Evolutionary conservation across 2,113 vertebrate genomes (phyloP).

Genomic region (Nycticebus coucang): DNA sequence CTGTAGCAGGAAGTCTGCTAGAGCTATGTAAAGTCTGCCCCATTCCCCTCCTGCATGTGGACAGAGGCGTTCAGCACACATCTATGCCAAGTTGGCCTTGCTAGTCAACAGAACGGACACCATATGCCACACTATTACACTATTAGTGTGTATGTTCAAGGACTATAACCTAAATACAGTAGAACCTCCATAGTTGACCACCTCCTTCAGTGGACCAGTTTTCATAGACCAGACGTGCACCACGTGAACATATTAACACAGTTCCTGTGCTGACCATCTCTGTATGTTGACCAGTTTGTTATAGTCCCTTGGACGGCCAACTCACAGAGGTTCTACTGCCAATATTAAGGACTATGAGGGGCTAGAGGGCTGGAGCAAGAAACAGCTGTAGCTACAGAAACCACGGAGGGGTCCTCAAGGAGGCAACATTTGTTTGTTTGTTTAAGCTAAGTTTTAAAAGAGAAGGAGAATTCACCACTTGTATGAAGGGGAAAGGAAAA

Average conservation of each 20-base stretch:
- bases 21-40: background rate
- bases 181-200: too few relatives aligned
- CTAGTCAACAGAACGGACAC: background rate
- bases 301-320: too few relatives aligned
- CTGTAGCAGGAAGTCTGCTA: background rate
- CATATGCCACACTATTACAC: background rate
- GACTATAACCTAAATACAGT: background rate
- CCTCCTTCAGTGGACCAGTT: too few relatives aligned
- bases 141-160: background rate
- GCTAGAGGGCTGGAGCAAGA: background rate
- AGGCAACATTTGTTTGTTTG: background rate
- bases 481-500: background rate
- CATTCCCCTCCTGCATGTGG: too few relatives aligned
- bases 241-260: too few relatives aligned
- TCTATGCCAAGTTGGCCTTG: background rate
- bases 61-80: background rate
- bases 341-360: background rate
- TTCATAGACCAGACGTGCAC: too few relatives aligned
- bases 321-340: too few relatives aligned
- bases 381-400: background rate
- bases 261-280: too few relatives aligned
- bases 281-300: too few relatives aligned
- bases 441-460: background rate
- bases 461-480: background rate
- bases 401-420: background rate